These are phyloP conservation scores for Ceratina calcarata DNA, from an alignment of 1,140 invertebrate genomes.

Conservation along the genomic window DNA sequence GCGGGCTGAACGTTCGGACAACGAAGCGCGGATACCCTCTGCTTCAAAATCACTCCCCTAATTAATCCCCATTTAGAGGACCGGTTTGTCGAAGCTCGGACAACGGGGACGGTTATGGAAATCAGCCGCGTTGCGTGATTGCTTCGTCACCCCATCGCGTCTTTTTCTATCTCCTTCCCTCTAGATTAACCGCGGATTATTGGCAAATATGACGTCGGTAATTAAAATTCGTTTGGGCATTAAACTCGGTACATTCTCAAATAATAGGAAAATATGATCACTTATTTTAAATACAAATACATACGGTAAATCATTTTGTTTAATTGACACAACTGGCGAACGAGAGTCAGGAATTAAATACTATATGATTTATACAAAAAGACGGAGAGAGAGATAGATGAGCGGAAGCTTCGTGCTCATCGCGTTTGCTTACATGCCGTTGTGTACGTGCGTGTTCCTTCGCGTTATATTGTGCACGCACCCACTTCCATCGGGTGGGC, in stretches of 20 bases:
- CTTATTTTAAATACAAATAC: too few relatives aligned
- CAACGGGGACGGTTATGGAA: constrained; percentile 7
- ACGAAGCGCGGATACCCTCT: constrained; percentile 25
- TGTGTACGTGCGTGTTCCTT: constrained; percentile 38
- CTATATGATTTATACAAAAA: too few relatives aligned
- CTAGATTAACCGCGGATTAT: not conserved
- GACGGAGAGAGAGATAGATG: constrained; percentile 32
- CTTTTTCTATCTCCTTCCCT: not conserved
- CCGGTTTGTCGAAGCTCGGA: constrained; percentile 66
- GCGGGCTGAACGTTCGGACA: constrained; percentile 23
- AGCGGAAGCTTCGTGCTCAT: constrained; percentile 39
- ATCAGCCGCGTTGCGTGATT: constrained; percentile 41
- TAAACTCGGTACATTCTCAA: too few relatives aligned
- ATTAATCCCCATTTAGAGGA: constrained; percentile 75
- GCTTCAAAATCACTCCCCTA: constrained; percentile 60
- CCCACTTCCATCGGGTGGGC: not conserved
- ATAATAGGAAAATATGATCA: too few relatives aligned
- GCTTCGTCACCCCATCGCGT: not conserved
- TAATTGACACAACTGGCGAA: not conserved
- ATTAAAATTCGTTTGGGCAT: too few relatives aligned
- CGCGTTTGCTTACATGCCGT: constrained; percentile 4
- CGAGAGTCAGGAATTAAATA: not conserved
- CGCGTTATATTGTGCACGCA: not conserved
- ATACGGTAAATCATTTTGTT: too few relatives aligned
- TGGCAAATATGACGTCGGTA: too few relatives aligned